phyloP scores from a whole-genome alignment of 2,888 invertebrate species.

The Ditylenchus weischeri region DNA sequence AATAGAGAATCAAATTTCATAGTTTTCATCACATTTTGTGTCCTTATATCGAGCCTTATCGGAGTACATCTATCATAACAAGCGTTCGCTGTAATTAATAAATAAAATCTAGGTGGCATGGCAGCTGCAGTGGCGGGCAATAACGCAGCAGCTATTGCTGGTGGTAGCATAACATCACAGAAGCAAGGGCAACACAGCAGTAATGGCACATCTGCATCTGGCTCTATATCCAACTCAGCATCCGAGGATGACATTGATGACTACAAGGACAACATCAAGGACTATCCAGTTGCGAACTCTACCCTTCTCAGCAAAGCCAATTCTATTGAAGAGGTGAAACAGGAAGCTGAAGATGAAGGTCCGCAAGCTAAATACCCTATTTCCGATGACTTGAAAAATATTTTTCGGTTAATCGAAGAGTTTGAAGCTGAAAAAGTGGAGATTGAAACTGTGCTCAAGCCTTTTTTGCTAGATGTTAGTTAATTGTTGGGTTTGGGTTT shows the following conservation, averaged over 20 bases:
- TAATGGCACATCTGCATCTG: too few species aligned
- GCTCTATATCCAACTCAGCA: not conserved
- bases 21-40: too few species aligned
- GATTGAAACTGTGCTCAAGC: slow-evolving; percentile 30
- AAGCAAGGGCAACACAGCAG: too few species aligned
- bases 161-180: not conserved
- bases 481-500: not conserved
- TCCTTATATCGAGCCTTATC: too few species aligned
- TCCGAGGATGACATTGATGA: slow-evolving; percentile 1
- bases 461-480: slow-evolving; percentile 22
- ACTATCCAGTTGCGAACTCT: not conserved
- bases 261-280: slow-evolving; percentile 2
- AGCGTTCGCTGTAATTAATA: too few species aligned
- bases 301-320: not conserved
- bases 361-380: not conserved
- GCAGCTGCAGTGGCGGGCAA: slow-evolving; percentile 22
- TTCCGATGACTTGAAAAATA: slow-evolving; percentile 29
- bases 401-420: slow-evolving; percentile 33
- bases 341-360: slow-evolving; percentile 6
- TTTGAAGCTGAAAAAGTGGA: slow-evolving; percentile 33
- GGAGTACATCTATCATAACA: too few species aligned
- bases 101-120: slow-evolving; percentile 26
- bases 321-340: not conserved
- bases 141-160: slow-evolving; percentile 2
- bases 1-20: too few species aligned